A percentile compares a stretch with the other conserved stretches of the same genome.
phyloP scores from a whole-genome alignment of 2,888 invertebrate species.

The Ophion obscuratus region DNA sequence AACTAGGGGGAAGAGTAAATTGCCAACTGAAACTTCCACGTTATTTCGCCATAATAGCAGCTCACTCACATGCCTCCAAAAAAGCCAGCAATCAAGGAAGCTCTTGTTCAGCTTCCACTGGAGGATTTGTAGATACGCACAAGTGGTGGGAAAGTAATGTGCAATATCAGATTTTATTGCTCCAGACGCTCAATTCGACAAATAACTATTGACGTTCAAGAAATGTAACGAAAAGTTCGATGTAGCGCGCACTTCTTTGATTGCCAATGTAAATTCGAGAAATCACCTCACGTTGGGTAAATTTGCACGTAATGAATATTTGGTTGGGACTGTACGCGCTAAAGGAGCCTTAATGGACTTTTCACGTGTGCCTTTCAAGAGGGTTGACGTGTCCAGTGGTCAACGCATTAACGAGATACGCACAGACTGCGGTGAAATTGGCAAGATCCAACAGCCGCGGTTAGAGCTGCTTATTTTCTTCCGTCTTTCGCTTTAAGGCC shows the following conservation, averaged over 20 bases:
- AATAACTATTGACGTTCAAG: neutral
- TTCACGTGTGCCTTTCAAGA: constrained; percentile 38
- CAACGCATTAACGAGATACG: constrained; percentile 30
- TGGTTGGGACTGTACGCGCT: neutral
- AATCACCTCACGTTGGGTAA: neutral
- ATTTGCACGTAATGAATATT: neutral
- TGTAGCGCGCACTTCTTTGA: neutral
- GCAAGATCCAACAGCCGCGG: constrained; percentile 21
- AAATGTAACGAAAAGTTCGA: neutral
- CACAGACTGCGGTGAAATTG: constrained; percentile 18
- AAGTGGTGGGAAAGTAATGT: neutral
- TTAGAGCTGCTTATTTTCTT: constrained; percentile 6
- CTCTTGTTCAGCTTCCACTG: neutral
- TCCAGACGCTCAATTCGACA: neutral
- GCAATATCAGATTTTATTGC: neutral
- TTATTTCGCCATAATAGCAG: neutral
- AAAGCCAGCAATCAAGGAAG: neutral
- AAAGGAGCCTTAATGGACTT: constrained; percentile 41
- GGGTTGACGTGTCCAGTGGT: constrained; percentile 44
- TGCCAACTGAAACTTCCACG: neutral
- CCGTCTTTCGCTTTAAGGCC: neutral
- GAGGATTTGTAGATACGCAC: neutral
- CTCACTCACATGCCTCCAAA: neutral
- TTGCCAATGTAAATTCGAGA: neutral
- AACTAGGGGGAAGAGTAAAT: neutral